These are phyloP conservation scores for Siniperca chuatsi DNA, from an alignment of 2,113 vertebrate genomes.

Conservation along the genomic window DNA sequence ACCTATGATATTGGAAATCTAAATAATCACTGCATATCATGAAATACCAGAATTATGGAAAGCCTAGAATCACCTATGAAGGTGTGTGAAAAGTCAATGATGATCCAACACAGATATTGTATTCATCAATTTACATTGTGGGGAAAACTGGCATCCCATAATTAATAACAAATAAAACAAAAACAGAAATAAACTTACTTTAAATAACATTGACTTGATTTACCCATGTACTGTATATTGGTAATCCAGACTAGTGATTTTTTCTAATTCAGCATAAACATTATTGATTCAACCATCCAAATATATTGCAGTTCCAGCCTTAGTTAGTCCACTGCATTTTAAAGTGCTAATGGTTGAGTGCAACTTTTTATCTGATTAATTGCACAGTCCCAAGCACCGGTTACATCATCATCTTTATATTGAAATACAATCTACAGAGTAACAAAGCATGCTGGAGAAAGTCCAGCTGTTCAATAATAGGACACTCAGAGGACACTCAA, in stretches of 20 bases:
- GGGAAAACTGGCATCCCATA: too few species aligned
- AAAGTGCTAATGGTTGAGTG: neutral
- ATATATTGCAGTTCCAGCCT: neutral
- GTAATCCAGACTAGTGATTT: neutral
- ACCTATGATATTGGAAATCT: neutral
- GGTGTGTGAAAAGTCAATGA: constrained; percentile 2
- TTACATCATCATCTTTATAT: neutral
- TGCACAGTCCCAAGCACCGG: neutral
- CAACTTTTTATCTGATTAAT: constrained; percentile 20
- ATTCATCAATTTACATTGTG: neutral
- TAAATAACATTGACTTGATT: neutral
- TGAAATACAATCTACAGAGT: neutral
- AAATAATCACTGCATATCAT: neutral
- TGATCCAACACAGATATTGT: constrained; percentile 3
- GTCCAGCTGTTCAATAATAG: neutral
- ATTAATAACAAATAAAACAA: neutral
- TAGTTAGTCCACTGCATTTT: neutral
- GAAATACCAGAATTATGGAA: neutral
- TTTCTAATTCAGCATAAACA: neutral
- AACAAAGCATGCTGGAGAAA: neutral
- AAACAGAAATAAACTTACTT: neutral
- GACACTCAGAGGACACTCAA: neutral
- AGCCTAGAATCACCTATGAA: neutral
- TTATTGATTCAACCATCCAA: neutral
- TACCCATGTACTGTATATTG: neutral